Base-by-base conservation (phyloP, 1,140 invertebrate species). In the Apis dorsata region DNA sequence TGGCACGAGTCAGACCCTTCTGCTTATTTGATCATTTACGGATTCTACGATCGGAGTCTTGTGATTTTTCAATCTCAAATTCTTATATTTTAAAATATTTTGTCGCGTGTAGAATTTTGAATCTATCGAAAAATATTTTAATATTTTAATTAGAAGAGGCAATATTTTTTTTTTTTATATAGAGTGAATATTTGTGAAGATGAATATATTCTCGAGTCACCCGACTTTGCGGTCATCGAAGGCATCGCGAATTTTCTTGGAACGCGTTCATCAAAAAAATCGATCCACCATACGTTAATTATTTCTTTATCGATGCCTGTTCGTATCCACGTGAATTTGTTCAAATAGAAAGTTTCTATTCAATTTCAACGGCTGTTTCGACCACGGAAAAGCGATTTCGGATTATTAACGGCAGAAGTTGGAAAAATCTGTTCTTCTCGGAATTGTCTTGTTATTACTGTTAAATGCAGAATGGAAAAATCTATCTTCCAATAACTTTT, bases 291-390 rank as follows among this genome's bases (percentile, higher is more conserved):
- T 13, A 24, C 21, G 63, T n/a, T 9, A 11, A 12, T 70, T n/a
- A n/a, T n/a, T n/a, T 70, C 44, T 21, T 53, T 71, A 71, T 71
- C 49, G n/a, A 68, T 19, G 66, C 24, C 66, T 69, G 66, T 11
- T 49, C n/a, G n/a, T 69, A 12, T 44, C 34, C 34, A 49, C 44
- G 21, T n/a, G 44, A 34, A 1, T 69, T 13, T n/a, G 21, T 49
- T 69, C 49, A 44, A 69, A 49, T 49, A 17, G 44, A 28, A n/a
- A 69, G 28, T 49, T 68, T n/a, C 11, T 11, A 34, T 4, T n/a
- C 34, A 11, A 69, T 49, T 69, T 69, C 49, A 49, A n/a, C 13
- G 12, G 11, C 34, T 21, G n/a, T 44, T 44, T 66, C 1, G 17
- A 19, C 9, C 0, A 15, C 2, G 15, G 19, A 17, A 19, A 66